Evolutionary conservation across 1,140 invertebrate genomes (phyloP).

Genomic region (Nephotettix cincticeps): DNA sequence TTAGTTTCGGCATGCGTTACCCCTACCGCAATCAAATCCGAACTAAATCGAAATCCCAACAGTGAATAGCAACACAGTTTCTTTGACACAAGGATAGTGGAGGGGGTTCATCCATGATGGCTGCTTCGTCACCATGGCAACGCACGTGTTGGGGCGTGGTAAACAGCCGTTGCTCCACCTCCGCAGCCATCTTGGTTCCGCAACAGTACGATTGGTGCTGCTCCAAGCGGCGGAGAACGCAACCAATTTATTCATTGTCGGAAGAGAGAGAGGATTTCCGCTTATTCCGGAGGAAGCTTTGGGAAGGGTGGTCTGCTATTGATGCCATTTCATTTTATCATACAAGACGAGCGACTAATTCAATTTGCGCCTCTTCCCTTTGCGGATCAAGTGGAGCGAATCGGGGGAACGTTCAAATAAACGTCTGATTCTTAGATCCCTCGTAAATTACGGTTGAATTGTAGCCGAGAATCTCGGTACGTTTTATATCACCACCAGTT

Average conservation of each 20-base stretch:
- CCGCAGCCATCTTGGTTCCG: slow-evolving; percentile 1
- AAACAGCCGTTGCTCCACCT: background rate
- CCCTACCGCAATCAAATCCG: background rate
- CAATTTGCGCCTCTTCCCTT: slow-evolving; percentile 7
- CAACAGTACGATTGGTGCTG: background rate
- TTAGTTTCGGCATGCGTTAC: too few relatives aligned
- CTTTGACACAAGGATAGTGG: background rate
- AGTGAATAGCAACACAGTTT: background rate
- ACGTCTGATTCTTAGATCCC: too few relatives aligned
- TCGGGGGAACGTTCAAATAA: too few relatives aligned
- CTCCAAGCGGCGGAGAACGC: background rate
- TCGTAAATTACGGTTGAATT: too few relatives aligned
- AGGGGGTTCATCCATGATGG: background rate
- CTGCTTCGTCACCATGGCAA: background rate
- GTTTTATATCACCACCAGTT: too few relatives aligned
- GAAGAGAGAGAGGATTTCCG: background rate
- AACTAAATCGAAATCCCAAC: background rate
- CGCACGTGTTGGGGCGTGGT: slow-evolving; percentile 7
- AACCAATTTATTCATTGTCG: slow-evolving; percentile 5
- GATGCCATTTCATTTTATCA: background rate
- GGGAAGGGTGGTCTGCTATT: background rate
- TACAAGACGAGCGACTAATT: slow-evolving; percentile 7
- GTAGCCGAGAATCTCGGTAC: too few relatives aligned
- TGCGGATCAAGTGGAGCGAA: background rate
- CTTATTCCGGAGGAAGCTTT: background rate